phyloP scores from a whole-genome alignment of 53 echinoderm and acorn worm genomes.

The Echinometra lucunter region DNA sequence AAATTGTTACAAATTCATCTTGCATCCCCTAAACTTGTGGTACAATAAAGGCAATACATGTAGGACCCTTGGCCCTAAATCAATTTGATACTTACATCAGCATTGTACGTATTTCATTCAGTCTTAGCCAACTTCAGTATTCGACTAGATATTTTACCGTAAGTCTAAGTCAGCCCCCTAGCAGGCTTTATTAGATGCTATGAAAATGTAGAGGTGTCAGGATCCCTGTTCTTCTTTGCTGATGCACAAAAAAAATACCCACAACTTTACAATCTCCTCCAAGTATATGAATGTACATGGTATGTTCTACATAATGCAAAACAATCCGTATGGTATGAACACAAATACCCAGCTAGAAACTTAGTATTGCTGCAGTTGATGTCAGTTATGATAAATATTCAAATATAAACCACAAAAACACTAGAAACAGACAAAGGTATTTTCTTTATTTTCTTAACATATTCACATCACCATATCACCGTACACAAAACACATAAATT shows the following conservation, averaged over 20 bases:
- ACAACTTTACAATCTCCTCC: background rate
- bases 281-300: background rate
- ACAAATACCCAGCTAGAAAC: conserved; percentile 57
- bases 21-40: too few species aligned
- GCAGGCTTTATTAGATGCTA: too few species aligned
- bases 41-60: too few species aligned
- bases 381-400: conserved; percentile 48
- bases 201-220: too few species aligned
- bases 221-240: too few species aligned
- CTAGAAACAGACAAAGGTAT: conserved; percentile 16
- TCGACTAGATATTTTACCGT: too few species aligned
- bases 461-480: conserved; percentile 3
- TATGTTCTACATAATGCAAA: conserved; percentile 16
- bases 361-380: conserved; percentile 55
- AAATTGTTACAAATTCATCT: too few species aligned
- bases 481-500: conserved; percentile 31
- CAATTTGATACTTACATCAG: too few species aligned
- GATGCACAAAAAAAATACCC: conserved; percentile 6
- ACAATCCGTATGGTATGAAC: conserved; percentile 10
- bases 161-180: too few species aligned
- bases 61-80: too few species aligned
- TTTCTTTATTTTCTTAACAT: conserved; percentile 26
- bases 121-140: too few species aligned
- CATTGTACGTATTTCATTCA: too few species aligned
- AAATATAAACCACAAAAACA: conserved; percentile 51